Conservation (phyloP, 2,113 vertebrate genomes). For the Pao palembangensis region DNA sequence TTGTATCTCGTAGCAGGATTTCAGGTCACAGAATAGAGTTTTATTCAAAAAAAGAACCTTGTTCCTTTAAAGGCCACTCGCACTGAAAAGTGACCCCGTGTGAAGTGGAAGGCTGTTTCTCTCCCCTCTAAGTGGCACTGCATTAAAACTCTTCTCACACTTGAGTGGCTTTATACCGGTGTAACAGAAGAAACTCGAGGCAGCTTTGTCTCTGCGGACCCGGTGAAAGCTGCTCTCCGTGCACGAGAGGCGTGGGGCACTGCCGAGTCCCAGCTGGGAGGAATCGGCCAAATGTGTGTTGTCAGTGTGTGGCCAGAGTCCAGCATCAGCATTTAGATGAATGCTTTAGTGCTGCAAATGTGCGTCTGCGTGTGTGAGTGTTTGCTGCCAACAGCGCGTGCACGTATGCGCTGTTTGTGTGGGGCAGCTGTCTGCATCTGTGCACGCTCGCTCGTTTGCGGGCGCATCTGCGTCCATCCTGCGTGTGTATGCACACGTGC, state of each 20-base stretch:
- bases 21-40: constrained; percentile 7
- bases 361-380: constrained; percentile 13
- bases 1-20: neutral
- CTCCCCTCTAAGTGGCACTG: constrained; percentile 57
- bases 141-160: constrained; percentile 68
- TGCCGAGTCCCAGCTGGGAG: constrained; percentile 53
- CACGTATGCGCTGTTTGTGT: neutral
- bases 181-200: constrained; percentile 57
- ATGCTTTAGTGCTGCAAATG: constrained; percentile 38
- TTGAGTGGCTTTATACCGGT: constrained; percentile 61
- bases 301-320: constrained; percentile 51
- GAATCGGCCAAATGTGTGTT: constrained; percentile 59
- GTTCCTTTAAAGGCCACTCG: constrained; percentile 21
- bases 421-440: neutral
- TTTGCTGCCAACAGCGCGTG: constrained; percentile 7
- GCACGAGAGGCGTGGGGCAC: constrained; percentile 46
- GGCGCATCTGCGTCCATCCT: constrained; percentile 29
- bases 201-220: constrained; percentile 62
- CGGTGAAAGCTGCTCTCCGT: constrained; percentile 61
- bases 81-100: constrained; percentile 28
- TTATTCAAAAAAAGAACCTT: constrained; percentile 19
- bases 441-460: constrained; percentile 8
- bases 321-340: constrained; percentile 54
- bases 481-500: constrained; percentile 6
- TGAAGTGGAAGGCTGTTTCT: constrained; percentile 48